Evolutionary conservation across 92 coral and sea anemone species (phyloP).

Genomic region (Isaurus tuberculatus): DNA sequence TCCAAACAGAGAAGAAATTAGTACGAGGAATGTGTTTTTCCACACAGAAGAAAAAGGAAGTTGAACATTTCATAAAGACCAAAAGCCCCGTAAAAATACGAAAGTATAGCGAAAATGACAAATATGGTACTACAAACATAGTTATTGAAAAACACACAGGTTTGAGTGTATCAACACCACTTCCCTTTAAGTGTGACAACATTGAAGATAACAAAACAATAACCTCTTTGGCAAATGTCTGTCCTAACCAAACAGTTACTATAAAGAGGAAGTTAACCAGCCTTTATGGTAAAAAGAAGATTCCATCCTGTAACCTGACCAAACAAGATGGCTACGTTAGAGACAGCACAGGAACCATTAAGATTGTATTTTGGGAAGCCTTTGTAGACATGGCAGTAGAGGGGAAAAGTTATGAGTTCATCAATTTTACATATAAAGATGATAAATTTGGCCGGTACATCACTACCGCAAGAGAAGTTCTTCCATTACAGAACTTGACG

Average conservation of each 20-base stretch:
- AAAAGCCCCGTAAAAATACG: neutral
- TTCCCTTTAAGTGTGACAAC: constrained; percentile 25
- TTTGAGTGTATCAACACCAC: constrained; percentile 29
- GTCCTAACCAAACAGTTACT: constrained; percentile 15
- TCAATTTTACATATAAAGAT: constrained; percentile 15
- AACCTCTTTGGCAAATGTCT: constrained; percentile 24
- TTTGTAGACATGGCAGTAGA: constrained; percentile 26
- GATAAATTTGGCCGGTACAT: constrained; percentile 18
- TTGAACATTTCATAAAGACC: neutral
- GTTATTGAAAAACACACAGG: constrained; percentile 15
- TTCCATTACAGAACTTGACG: constrained; percentile 11
- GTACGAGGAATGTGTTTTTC: constrained; percentile 4
- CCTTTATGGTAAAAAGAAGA: constrained; percentile 16
- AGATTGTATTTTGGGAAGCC: constrained; percentile 22
- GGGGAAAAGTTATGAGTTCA: constrained; percentile 17
- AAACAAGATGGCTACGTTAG: constrained; percentile 21
- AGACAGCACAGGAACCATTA: constrained; percentile 32
- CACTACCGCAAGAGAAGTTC: constrained; percentile 2
- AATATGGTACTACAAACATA: constrained; percentile 12
- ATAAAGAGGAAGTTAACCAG: constrained; percentile 21
- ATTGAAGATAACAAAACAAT: constrained; percentile 24
- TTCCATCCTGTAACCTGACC: constrained; percentile 15
- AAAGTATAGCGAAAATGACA: constrained; percentile 16
- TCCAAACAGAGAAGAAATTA: neutral
- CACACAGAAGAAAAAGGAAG: constrained; percentile 4